Conservation (phyloP, 1,140 invertebrate genomes). For the Drosophila kepulauana region DNA sequence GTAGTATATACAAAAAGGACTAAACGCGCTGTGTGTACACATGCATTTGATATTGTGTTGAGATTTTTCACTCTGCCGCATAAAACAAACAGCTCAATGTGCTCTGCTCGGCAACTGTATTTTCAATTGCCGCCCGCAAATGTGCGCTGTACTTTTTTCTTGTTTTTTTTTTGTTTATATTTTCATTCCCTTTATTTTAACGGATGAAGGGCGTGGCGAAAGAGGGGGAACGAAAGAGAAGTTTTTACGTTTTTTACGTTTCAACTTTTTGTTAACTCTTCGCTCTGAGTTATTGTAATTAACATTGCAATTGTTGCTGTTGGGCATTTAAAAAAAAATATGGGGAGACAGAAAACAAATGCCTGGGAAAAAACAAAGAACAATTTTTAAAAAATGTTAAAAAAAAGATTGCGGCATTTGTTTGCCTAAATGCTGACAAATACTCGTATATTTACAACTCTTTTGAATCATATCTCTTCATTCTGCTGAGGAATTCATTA, state of each 20-base stretch:
- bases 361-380: neutral
- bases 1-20: conserved; percentile 5
- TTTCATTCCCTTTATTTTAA: conserved; percentile 29
- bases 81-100: conserved; percentile 70
- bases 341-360: neutral
- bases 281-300: conserved; percentile 51
- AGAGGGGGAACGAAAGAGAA: neutral
- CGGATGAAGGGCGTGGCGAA: neutral
- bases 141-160: conserved; percentile 48
- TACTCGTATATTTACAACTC: conserved; percentile 13
- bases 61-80: conserved; percentile 66
- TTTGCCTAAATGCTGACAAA: conserved; percentile 41
- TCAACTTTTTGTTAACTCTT: conserved; percentile 29
- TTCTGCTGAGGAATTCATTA: neutral
- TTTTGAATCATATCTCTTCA: conserved; percentile 17
- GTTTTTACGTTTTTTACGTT: conserved; percentile 13
- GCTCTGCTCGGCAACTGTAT: conserved; percentile 47
- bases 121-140: conserved; percentile 62
- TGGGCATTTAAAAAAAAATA: conserved; percentile 9
- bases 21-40: conserved; percentile 46
- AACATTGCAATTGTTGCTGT: conserved; percentile 52
- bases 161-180: no score
- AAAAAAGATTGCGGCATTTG: conserved; percentile 26
- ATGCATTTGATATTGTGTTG: conserved; percentile 73
- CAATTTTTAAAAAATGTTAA: conserved; percentile 14